Evolutionary conservation across 1,140 invertebrate genomes (phyloP).

Genomic region (Drosophila yakuba): DNA sequence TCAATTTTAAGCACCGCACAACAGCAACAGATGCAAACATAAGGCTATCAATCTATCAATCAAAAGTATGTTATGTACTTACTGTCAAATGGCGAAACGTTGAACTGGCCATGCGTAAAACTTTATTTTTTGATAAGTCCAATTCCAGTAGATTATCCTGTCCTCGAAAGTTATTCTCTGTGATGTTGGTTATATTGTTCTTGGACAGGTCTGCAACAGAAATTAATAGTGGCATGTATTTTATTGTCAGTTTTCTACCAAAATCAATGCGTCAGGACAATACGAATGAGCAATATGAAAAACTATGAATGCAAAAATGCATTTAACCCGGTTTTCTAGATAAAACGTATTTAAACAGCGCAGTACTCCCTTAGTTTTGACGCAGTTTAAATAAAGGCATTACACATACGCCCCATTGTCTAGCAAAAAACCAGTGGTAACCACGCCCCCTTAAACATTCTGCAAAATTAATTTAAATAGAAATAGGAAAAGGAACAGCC

Average conservation of each 20-base stretch:
- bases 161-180: conserved; percentile 92
- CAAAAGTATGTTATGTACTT: conserved; percentile 49
- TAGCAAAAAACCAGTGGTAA: conserved; percentile 15
- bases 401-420: conserved; percentile 73
- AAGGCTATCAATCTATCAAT: conserved; percentile 11
- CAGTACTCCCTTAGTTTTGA: conserved; percentile 11
- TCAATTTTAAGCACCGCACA: background rate
- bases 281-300: conserved; percentile 31
- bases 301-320: background rate
- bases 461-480: conserved; percentile 77
- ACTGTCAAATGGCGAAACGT: conserved; percentile 89
- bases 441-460: conserved; percentile 66
- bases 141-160: conserved; percentile 91
- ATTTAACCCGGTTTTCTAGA: no score
- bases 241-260: background rate
- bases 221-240: conserved; percentile 5
- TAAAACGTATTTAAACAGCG: background rate
- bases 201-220: conserved; percentile 87
- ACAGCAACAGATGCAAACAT: conserved; percentile 1
- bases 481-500: conserved; percentile 41
- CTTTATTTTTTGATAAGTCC: conserved; percentile 93
- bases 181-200: conserved; percentile 91
- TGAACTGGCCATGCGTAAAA: conserved; percentile 89
- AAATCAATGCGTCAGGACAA: conserved; percentile 8
- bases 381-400: conserved; percentile 40